These are phyloP conservation scores for Clarias laeviceps DNA, from an alignment of 2,797 vertebrate species.

Conservation along the genomic window DNA sequence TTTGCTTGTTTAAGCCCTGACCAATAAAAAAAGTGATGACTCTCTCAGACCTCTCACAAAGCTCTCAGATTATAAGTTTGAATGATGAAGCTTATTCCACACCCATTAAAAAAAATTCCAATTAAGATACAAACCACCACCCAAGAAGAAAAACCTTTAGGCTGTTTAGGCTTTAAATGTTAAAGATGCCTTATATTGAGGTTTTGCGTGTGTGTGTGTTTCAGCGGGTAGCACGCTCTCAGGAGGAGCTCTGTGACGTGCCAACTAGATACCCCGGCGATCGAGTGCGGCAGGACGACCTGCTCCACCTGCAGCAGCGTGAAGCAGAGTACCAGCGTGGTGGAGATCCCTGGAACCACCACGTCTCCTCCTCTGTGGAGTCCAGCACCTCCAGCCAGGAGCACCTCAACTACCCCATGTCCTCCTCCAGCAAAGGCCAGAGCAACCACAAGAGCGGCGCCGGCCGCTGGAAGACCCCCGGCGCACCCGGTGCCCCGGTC, in stretches of 20 bases:
- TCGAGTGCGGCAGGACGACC: conserved; percentile 71
- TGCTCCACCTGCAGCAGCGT: conserved; percentile 72
- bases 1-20: too few species aligned
- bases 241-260: conserved; percentile 87
- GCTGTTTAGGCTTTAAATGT: background rate
- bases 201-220: conserved; percentile 17
- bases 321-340: conserved; percentile 66
- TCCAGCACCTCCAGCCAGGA: conserved; percentile 95
- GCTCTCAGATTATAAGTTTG: background rate
- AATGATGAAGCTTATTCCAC: background rate
- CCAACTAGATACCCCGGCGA: conserved; percentile 68
- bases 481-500: conserved; percentile 70
- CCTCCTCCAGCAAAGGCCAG: conserved; percentile 76
- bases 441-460: conserved; percentile 89
- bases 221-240: conserved; percentile 85
- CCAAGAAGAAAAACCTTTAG: background rate
- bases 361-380: conserved; percentile 85
- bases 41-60: background rate
- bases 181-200: background rate
- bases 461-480: conserved; percentile 95
- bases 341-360: conserved; percentile 81
- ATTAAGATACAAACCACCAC: background rate
- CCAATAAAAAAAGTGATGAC: background rate
- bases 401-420: conserved; percentile 88
- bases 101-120: background rate